Conservation (phyloP, 2,797 vertebrate species). For the Melanotaenia pygmaea region DNA sequence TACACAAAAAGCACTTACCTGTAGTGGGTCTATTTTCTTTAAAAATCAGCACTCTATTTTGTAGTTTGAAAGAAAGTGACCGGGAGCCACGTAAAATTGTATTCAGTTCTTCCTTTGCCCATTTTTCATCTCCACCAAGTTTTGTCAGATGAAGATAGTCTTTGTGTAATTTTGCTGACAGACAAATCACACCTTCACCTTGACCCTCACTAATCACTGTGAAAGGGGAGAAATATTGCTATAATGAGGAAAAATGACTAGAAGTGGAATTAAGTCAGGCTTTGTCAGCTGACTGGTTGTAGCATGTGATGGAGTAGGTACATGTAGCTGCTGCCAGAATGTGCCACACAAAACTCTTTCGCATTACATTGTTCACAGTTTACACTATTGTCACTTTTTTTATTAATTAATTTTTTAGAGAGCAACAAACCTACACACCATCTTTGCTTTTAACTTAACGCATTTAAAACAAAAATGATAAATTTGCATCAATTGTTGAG, state of each 20-base stretch:
- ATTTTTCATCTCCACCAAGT: neutral
- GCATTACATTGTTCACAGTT: conserved; percentile 21
- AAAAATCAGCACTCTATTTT: neutral
- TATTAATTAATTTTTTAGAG: neutral
- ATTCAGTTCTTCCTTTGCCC: neutral
- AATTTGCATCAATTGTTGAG: conserved; percentile 82
- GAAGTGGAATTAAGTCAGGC: conserved; percentile 6
- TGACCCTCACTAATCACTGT: neutral
- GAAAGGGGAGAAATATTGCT: neutral
- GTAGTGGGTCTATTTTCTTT: neutral
- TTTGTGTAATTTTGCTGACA: neutral
- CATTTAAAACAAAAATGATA: conserved; percentile 1
- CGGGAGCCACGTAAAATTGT: neutral
- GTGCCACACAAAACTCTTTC: conserved; percentile 52
- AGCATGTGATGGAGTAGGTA: neutral
- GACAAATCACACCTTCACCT: neutral
- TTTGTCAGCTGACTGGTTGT: conserved; percentile 25
- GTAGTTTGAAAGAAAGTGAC: neutral
- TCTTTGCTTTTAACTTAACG: conserved; percentile 13
- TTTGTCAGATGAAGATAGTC: neutral
- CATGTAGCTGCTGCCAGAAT: conserved; percentile 15
- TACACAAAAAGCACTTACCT: neutral
- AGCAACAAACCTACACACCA: neutral
- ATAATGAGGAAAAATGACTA: neutral
- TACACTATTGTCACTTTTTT: conserved; percentile 4